Evolutionary conservation across 2,888 invertebrate genomes (phyloP), one percentile per base, ranked within the genome.

Genomic region (Drosophila cognata): DNA sequence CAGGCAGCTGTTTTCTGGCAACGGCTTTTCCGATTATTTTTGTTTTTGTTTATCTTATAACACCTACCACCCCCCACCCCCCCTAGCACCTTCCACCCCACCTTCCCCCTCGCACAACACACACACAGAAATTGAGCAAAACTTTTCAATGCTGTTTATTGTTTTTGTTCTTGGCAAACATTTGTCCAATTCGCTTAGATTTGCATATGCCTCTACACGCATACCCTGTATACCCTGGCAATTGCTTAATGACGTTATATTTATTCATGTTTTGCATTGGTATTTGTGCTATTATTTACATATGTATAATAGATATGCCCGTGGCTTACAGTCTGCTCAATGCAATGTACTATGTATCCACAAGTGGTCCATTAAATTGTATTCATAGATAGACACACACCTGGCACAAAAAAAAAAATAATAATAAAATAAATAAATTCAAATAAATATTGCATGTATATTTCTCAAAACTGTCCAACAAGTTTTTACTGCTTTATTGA

Each of bases 1-100:
- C 28, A 29, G 52, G 71, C 71, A 69, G 69, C 71, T 71, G 70
- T 53, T 71, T 70, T 41, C 61, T 16, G 38, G 50, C 50, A 68
- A 51, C 38, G 55, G 53, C 38, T 66, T 46, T 63, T 46, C 57
- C 57, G 57, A 57, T 57, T 41, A 43, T 43, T 43, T 57, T 43
- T 31, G 31, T 31, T 57, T 57, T 57, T 57, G 57, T 57, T 57
- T 57, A 57, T 57, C 43, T 43, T 43, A 43, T 41, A 46, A 16
- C 21, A 46, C n/a, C 41, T 13, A 7, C 13, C 7, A 1, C 13
- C n/a, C 55, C 18, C 53, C 3, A 1, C 0, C 25, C n/a, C 4
- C 31, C 13, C n/a, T 21, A 7, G 18, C 13, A 52, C 51, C 31
- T 2, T 16, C 16, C 36, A 0, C 36, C 36, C 35, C 21, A 51